Base-by-base conservation (phyloP, 2,797 vertebrate genomes). In the Gephyroberyx darwinii region DNA sequence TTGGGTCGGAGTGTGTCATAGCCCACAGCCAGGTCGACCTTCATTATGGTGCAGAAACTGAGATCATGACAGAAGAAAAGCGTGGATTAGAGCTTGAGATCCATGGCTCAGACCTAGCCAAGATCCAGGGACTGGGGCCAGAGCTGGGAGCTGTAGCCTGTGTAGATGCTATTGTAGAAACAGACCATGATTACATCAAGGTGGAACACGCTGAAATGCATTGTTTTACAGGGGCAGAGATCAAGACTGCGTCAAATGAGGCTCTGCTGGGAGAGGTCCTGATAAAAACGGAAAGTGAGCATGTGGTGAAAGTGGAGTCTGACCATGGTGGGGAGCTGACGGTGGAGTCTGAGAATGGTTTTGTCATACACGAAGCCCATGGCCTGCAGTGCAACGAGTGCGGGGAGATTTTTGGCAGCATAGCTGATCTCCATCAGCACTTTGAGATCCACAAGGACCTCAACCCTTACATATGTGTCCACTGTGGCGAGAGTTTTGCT, bases 1-100 rank as follows among this genome's bases (percentile, higher is more conserved):
- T 95, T 89, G 94, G 94, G 92, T 95, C 94, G 89, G 94, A 95
- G 93, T 95, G 94, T 94, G 93, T 95, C 92, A 95, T 95, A 84
- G 93, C 94, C 85, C 94, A 95, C 80, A 95, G 94, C 82, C 94
- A 95, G 90, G 94, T 95, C 81, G 94, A 95, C 92, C 93, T 95
- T 86, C 94, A 95, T 77, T 95, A 95, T 80, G 93, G 92, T 69
- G 92, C 94, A 43, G 94, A 94, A 81, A 95, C 94, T 0, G 93
- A 95, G 86, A 95, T 95, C 81, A 95, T 95, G 93, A 94, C 93
- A 5, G 94, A 95, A 61, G 94, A 94, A 84, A 95, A 94, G 85
- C 91, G 92, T 61, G 90, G 92, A 67, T 87, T 94, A 52, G 94
- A 95, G 81, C 74, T 95, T 68, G 94, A 94, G 83, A 95, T 95